Evolutionary conservation across 2,797 vertebrate species (phyloP), one percentile per base, ranked within the genome.

Genomic region (Sibirionetta formosa): DNA sequence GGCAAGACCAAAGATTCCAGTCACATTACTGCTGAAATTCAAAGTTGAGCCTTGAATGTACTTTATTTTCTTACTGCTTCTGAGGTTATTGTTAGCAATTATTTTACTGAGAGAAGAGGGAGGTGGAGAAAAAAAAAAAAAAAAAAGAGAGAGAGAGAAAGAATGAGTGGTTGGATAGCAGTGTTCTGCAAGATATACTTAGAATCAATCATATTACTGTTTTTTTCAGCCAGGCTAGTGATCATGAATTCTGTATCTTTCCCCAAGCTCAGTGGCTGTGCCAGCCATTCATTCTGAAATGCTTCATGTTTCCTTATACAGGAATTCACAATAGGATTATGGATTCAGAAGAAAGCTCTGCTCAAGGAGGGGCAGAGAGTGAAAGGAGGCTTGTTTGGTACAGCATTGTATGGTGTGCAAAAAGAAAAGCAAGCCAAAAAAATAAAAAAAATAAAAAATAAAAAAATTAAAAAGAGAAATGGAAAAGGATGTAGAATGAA

Each of bases 181-280:
- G 24, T 38, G 20, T 70, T 94, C 91, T 94, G 77, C 60, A 94
- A 93, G 80, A 86, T 90, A 95, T 90, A 93, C 87, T 97, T 96
- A 94, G 87, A 94, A 92, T 91, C 82, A 87, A 89, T 92, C 77
- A 90, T 71, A 71, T 80, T 71, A 76, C 69, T 88, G 70, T 93
- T 96, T 91, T 91, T 84, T 50, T 91, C 61, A 96, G 68, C 35
- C 44, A 88, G 29, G 13, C 24, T 65, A 69, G 75, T 57, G 87
- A 94, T 95, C 80, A 88, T 73, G 90, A 94, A 94, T 94, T 64
- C 38, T 88, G 14, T 58, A 57, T 79, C 73, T 86, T 91, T 94
- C 73, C 72, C 40, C 56, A 91, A 68, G 60, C 36, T 88, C 77
- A 57, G 56, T 77, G 73, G 18, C 40, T 94, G 53, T 92, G 63